These are phyloP conservation scores for Julus scandinavius DNA, from an alignment of 2,888 invertebrate species.

Conservation along the genomic window DNA sequence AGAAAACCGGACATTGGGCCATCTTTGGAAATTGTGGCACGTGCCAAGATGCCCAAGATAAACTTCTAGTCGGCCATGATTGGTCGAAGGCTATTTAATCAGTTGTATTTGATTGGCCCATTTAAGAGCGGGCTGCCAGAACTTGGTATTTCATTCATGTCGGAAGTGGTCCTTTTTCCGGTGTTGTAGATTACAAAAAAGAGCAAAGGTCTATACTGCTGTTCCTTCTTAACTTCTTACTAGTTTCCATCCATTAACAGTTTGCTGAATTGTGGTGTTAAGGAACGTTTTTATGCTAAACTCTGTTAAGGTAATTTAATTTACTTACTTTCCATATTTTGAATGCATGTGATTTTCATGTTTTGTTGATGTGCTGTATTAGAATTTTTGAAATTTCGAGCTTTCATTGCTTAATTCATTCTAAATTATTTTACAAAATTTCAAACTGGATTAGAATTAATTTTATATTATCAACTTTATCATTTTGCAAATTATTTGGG, in stretches of 20 bases:
- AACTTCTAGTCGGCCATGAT: not conserved
- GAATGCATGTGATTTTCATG: too few species aligned
- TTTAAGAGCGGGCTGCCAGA: not conserved
- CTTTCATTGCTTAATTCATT: too few species aligned
- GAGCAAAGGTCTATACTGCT: not conserved
- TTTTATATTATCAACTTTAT: too few species aligned
- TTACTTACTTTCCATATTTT: too few species aligned
- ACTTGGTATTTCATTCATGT: not conserved
- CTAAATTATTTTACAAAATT: too few species aligned
- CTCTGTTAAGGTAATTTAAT: too few species aligned
- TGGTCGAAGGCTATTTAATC: constrained; percentile 20
- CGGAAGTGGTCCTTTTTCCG: constrained; percentile 2
- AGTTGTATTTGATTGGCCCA: not conserved
- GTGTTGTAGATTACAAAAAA: constrained; percentile 1
- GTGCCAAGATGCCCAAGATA: not conserved
- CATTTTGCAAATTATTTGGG: too few species aligned
- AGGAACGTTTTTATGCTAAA: too few species aligned
- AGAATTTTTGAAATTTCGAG: too few species aligned
- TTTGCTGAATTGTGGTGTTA: not conserved
- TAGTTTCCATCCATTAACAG: not conserved
- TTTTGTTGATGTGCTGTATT: too few species aligned
- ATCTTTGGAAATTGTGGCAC: not conserved
- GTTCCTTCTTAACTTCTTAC: not conserved
- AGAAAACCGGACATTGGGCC: constrained; percentile 8
- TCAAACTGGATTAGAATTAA: too few species aligned